phyloP scores from a whole-genome alignment of 2,888 invertebrate genomes.

The Barypeithes pellucidus region DNA sequence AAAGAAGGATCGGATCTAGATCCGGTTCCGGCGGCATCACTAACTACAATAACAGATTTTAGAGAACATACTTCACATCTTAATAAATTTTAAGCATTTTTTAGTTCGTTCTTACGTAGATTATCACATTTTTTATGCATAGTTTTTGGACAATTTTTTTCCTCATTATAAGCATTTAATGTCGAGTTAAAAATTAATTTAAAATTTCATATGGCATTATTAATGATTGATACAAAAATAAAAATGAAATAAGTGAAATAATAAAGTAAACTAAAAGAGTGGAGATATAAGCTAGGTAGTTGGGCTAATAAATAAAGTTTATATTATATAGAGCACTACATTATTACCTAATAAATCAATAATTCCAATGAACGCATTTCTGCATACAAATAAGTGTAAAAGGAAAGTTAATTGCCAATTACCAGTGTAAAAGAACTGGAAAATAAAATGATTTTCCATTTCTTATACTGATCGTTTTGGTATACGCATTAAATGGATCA shows the following conservation, averaged over 20 bases:
- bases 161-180: no score
- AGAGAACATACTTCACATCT: no score
- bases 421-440: slow-evolving; percentile 55
- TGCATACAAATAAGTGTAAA: slow-evolving; percentile 60
- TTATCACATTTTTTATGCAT: no score
- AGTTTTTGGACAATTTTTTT: no score
- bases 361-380: slow-evolving; percentile 60
- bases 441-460: slow-evolving; percentile 56
- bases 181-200: no score
- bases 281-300: slow-evolving; percentile 43
- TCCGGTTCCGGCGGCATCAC: no score
- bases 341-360: slow-evolving; percentile 62
- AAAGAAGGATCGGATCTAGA: no score
- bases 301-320: slow-evolving; percentile 57
- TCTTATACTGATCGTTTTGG: slow-evolving; percentile 53
- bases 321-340: slow-evolving; percentile 59
- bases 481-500: slow-evolving; percentile 51
- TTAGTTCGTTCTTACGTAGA: no score
- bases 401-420: slow-evolving; percentile 61
- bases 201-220: slow-evolving; percentile 25
- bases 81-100: no score
- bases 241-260: slow-evolving; percentile 37
- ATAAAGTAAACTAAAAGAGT: slow-evolving; percentile 29
- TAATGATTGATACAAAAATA: slow-evolving; percentile 37
- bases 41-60: no score